Conservation (phyloP, 2,113 vertebrate species). For the Mustela lutreola region DNA sequence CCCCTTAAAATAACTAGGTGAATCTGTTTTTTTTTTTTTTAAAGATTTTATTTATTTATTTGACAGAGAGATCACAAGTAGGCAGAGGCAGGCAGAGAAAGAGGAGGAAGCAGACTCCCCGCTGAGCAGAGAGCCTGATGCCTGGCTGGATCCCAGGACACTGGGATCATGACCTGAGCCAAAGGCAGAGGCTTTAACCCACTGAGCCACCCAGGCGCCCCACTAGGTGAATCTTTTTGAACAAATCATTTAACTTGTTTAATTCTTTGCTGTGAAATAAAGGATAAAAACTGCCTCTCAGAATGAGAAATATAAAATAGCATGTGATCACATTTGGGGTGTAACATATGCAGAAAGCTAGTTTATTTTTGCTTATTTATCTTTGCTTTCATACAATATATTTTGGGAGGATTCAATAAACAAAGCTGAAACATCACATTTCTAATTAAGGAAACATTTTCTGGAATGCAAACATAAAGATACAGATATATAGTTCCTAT, state of each 20-base stretch:
- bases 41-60: too few species aligned
- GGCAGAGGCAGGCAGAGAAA: too few species aligned
- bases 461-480: not conserved
- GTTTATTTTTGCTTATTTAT: conserved; percentile 52
- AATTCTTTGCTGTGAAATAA: not conserved
- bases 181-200: too few species aligned
- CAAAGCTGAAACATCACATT: not conserved
- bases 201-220: too few species aligned
- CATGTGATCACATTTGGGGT: not conserved
- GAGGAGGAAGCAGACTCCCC: too few species aligned
- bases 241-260: not conserved
- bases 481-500: not conserved
- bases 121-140: too few species aligned
- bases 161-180: too few species aligned
- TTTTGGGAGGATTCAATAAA: not conserved
- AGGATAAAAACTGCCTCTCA: not conserved
- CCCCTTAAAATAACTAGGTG: not conserved
- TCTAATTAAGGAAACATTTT: conserved; percentile 6
- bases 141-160: too few species aligned
- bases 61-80: too few species aligned
- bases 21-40: not conserved
- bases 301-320: not conserved
- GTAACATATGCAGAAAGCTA: not conserved
- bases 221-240: not conserved
- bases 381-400: not conserved